These are phyloP conservation scores for Diarsia rubi DNA, from an alignment of 2,888 invertebrate genomes.

Conservation along the genomic window DNA sequence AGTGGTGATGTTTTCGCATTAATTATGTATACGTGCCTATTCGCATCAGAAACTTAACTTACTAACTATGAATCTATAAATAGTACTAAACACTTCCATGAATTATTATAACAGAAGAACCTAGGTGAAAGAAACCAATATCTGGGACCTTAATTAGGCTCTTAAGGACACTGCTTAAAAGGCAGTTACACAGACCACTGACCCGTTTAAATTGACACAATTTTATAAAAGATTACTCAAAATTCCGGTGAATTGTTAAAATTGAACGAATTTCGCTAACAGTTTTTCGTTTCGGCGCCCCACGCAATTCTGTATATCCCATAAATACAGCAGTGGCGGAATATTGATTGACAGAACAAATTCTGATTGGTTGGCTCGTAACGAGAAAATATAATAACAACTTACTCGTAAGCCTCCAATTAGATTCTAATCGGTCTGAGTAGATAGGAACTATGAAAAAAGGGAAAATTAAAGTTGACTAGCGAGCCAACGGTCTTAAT, in stretches of 20 bases:
- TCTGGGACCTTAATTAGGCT: slow-evolving; percentile 31
- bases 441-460: slow-evolving; percentile 66
- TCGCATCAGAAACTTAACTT: slow-evolving; percentile 7
- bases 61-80: slow-evolving; percentile 24
- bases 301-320: slow-evolving; percentile 38
- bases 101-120: background rate
- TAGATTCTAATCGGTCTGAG: slow-evolving; percentile 73
- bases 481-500: slow-evolving; percentile 1
- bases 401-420: slow-evolving; percentile 79
- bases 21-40: slow-evolving; percentile 11
- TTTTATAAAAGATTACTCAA: slow-evolving; percentile 54
- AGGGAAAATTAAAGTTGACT: slow-evolving; percentile 55
- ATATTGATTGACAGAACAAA: slow-evolving; percentile 71
- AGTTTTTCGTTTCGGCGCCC: slow-evolving; percentile 45
- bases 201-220: slow-evolving; percentile 53
- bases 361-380: slow-evolving; percentile 61
- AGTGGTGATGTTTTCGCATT: slow-evolving; percentile 8
- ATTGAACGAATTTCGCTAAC: slow-evolving; percentile 45
- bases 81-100: background rate
- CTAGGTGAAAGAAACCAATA: background rate
- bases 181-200: slow-evolving; percentile 55
- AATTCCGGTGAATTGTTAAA: slow-evolving; percentile 57
- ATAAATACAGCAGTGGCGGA: slow-evolving; percentile 62
- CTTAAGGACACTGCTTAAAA: slow-evolving; percentile 46
- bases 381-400: slow-evolving; percentile 75